phyloP scores from a whole-genome alignment of 2,888 invertebrate species.

The Cataglyphis albicans region DNA sequence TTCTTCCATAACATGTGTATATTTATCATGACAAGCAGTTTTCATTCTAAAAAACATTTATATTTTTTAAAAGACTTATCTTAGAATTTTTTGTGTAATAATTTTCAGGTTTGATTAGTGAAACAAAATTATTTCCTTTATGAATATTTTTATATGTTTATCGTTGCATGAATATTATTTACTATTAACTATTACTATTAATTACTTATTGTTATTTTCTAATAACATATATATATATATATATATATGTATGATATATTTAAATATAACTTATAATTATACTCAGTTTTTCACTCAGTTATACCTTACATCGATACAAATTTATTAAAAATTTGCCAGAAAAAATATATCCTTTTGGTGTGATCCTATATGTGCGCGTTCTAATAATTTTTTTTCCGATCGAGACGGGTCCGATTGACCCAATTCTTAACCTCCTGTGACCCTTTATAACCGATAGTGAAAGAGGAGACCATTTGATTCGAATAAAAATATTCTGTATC shows the following conservation, averaged over 20 bases:
- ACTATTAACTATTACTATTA: no score
- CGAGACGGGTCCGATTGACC: constrained; percentile 32
- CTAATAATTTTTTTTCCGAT: constrained; percentile 45
- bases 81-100: background rate
- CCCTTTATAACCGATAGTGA: constrained; percentile 18
- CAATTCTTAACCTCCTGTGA: constrained; percentile 39
- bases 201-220: background rate
- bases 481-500: constrained; percentile 27
- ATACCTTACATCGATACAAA: constrained; percentile 34
- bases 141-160: background rate
- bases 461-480: constrained; percentile 7
- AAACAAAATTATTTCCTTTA: background rate
- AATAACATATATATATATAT: background rate
- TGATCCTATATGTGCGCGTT: constrained; percentile 1
- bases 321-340: background rate
- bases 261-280: constrained; percentile 10
- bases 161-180: background rate
- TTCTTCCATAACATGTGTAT: background rate
- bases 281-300: background rate
- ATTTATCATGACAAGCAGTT: background rate
- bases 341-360: constrained; percentile 8
- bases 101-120: background rate
- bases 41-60: background rate
- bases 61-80: background rate
- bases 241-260: background rate